Evolutionary conservation across 2,113 vertebrate species (phyloP), one percentile per base, ranked within the genome.

Genomic region (Shinisaurus crocodilurus): DNA sequence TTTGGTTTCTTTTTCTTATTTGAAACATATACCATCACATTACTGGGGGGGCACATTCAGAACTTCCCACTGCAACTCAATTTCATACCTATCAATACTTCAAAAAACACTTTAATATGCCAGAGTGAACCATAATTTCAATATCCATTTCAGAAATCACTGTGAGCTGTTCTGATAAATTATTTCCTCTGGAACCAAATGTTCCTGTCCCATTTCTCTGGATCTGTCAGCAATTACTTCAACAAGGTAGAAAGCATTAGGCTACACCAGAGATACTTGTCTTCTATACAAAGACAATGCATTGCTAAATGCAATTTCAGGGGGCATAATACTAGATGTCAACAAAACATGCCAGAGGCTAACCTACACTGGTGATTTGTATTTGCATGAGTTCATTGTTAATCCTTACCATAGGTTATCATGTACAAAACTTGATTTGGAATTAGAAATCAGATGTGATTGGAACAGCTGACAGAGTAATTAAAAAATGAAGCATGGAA

Each of bases 341-440:
- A 95, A 63, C 37, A 40, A 54, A 50, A 8, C n/a, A 57, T 85
- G 82, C 86, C 77, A 92, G 87, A 94, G 34, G 72, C 80, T 95
- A 90, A 72, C 74, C 20, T 84, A 6, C 29, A 15, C 16, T 43
- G 76, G 65, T 90, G 76, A 91, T 94, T 92, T 43, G 20, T 87
- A 89, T 93, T 92, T 94, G 89, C 94, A 95, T 91, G 90, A 86
- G 93, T 95, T 93, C 95, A 63, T 60, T 83, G 63, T 94, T 94
- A 88, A 77, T 92, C 90, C 83, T 29, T 69, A 87, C 5, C 45
- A 43, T 65, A 60, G 23, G 67, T 63, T 90, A 86, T 90, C 94
- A 95, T 75, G 90, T 12, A 79, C 81, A 93, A 94, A 76, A 54
- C 75, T 65, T 90, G 95, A 89, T 43, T 95, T 92, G 92, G 85